Evolutionary conservation across 2,797 vertebrate species (phyloP).

Genomic region (Xenopus petersii): DNA sequence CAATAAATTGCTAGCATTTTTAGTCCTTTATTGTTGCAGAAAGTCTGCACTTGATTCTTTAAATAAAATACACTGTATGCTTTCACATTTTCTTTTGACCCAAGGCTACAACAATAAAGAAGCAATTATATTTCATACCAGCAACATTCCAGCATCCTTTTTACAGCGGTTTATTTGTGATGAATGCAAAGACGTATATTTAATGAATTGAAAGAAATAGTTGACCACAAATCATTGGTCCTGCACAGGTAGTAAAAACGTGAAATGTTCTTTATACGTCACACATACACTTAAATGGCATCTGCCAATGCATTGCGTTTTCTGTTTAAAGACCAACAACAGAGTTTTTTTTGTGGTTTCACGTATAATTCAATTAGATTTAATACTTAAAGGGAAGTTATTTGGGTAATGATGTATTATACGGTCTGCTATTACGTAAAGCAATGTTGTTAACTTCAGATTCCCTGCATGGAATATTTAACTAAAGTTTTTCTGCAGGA

Average conservation of each 20-base stretch:
- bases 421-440: too few species aligned
- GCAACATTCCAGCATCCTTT: conserved; percentile 8
- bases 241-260: conserved; percentile 11
- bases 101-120: conserved; percentile 29
- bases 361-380: too few species aligned
- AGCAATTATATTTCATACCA: conserved; percentile 35
- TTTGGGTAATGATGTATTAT: too few species aligned
- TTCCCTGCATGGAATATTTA: too few species aligned
- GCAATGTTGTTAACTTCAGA: too few species aligned
- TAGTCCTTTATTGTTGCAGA: conserved; percentile 63
- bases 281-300: conserved; percentile 6
- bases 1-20: conserved; percentile 65
- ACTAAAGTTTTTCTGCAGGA: too few species aligned
- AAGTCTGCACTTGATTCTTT: conserved; percentile 55
- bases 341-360: too few species aligned
- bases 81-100: conserved; percentile 32
- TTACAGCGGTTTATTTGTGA: conserved; percentile 15
- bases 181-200: conserved; percentile 21
- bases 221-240: conserved; percentile 15
- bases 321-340: too few species aligned
- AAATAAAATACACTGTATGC: conserved; percentile 44
- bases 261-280: neutral
- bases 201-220: conserved; percentile 15
- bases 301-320: neutral
- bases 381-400: too few species aligned